Percentiles rank a stretch among this genome's conserved stretches.
These are phyloP conservation scores for Engystomops pustulosus DNA, from an alignment of 2,113 vertebrate genomes.

Conservation along the genomic window DNA sequence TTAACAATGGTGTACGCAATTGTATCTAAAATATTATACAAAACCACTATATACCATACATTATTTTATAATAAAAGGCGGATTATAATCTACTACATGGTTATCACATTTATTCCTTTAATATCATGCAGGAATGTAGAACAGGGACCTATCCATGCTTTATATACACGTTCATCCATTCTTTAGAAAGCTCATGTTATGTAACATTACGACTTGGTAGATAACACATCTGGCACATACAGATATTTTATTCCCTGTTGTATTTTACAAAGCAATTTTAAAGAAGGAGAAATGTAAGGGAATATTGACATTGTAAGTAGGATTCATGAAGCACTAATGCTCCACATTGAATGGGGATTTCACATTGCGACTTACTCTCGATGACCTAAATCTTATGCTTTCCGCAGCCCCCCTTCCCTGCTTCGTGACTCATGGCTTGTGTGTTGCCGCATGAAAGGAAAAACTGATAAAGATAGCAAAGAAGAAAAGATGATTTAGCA, in stretches of 20 bases:
- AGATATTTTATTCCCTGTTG: neutral
- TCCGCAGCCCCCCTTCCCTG: conserved; percentile 16
- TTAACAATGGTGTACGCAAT: no score
- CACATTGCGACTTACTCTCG: conserved; percentile 18
- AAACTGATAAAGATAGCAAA: conserved; percentile 28
- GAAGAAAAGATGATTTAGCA: conserved; percentile 8
- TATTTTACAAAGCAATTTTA: neutral
- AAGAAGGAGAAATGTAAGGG: neutral
- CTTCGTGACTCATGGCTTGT: conserved; percentile 45
- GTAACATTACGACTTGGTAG: neutral
- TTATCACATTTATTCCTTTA: neutral
- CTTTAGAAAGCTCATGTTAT: neutral
- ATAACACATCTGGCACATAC: neutral
- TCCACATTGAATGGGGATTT: conserved; percentile 22
- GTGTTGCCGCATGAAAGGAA: conserved; percentile 47
- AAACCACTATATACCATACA: no score
- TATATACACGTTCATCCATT: neutral
- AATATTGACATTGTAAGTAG: conserved; percentile 31
- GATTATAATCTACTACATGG: no score
- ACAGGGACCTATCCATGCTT: neutral
- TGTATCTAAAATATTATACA: neutral
- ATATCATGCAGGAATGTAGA: neutral
- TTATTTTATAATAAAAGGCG: no score
- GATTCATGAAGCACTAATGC: conserved; percentile 29
- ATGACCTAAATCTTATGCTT: conserved; percentile 49